A percentile compares a stretch with the other conserved stretches of the same genome.
These are phyloP conservation scores for Hyaena hyaena DNA, from an alignment of 2,113 vertebrate genomes.

Conservation along the genomic window DNA sequence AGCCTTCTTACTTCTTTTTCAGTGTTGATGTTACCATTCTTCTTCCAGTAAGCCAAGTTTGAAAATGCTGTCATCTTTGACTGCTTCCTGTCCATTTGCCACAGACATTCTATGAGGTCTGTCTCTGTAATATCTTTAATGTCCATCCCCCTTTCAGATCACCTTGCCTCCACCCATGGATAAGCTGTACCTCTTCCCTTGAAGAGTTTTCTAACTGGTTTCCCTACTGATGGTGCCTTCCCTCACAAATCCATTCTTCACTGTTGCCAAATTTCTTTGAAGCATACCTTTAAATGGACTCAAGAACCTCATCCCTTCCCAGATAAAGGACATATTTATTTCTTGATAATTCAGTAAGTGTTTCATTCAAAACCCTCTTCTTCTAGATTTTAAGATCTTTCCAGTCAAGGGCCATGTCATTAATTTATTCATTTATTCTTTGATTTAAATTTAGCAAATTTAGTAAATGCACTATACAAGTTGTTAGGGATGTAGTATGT, in stretches of 20 bases:
- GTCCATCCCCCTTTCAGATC: neutral
- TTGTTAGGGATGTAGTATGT: neutral
- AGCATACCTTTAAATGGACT: neutral
- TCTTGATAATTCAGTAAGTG: neutral
- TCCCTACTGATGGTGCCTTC: neutral
- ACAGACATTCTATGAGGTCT: neutral
- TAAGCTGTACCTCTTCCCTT: neutral
- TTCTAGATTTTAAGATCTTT: constrained; percentile 9
- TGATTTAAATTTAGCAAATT: constrained; percentile 16
- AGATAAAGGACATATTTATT: neutral
- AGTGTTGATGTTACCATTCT: neutral
- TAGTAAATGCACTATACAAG: neutral
- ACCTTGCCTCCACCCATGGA: neutral
- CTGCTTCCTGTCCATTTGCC: neutral
- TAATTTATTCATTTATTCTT: constrained; percentile 12
- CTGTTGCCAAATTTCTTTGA: neutral
- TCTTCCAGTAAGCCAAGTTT: neutral
- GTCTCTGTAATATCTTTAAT: neutral
- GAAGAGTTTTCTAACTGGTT: neutral
- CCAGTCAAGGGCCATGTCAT: neutral
- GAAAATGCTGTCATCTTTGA: neutral
- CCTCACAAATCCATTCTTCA: neutral
- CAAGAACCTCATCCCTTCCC: neutral
- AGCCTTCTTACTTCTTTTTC: neutral
- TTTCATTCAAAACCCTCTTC: neutral